Evolutionary conservation across 2,888 invertebrate species (phyloP), one percentile per base, ranked within the genome.

Genomic region (Stomorhina lunata): DNA sequence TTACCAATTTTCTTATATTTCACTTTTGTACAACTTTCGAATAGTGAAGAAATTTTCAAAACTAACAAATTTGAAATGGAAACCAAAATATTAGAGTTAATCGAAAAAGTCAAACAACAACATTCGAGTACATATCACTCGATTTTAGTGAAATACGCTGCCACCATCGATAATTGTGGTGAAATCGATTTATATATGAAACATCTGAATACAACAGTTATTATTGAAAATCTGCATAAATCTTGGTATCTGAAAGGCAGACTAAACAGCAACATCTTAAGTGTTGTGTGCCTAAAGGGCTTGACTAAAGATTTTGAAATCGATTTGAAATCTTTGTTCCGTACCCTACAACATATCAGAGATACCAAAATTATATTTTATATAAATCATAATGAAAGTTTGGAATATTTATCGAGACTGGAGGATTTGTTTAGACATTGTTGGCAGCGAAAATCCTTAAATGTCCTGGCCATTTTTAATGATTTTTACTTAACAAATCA

Each of bases 351-450:
- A 9, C 17, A 9, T n/a, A 32, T 66, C 0, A 22, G 65, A 48
- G 43, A 27, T 27, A 66, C 65, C 1, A 66, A 48, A 34, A 66
- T 66, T 25, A 29, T 65, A n/a, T 32, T 65, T 12, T 65, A 20
- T 32, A 32, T 65, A n/a, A 65, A 65, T 65, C 45, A 65, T 7
- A 65, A 65, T 48, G 65, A 48, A 32, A 29, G 12, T 29, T 6
- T 3, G 2, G 10, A 40, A 4, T 5, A 32, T 32, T 57, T 57
- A 17, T 17, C 59, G 2, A 22, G 25, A 25, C 15, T 59, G 22
- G 7, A 37, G 20, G 45, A 48, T 20, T 45, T 65, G 20, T 48
- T 45, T 45, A 45, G 22, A 7, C 22, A 65, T 45, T 65, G 65
- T 45, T 45, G 45, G 17, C 45, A 20, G 1, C 9, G 9, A 2